phyloP scores from a whole-genome alignment of 2,113 vertebrate genomes.

The Oreotrochilus melanogaster region DNA sequence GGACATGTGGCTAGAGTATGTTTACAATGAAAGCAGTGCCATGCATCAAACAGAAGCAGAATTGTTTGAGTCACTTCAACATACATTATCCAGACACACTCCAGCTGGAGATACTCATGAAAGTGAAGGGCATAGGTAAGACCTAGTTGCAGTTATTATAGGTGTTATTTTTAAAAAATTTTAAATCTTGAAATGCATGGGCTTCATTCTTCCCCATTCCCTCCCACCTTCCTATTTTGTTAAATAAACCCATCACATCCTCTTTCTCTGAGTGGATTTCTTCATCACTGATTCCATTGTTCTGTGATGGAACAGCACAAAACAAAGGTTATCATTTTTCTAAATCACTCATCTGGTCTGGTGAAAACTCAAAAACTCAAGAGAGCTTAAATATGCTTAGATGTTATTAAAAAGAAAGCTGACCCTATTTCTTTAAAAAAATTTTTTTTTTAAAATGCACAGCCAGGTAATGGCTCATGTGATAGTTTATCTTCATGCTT shows the following conservation, averaged over 20 bases:
- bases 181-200: rapidly evolving
- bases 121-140: neutral
- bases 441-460: neutral
- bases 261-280: neutral
- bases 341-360: neutral
- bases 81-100: neutral
- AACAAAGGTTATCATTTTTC: slow-evolving; percentile 28
- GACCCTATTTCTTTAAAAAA: too few species aligned
- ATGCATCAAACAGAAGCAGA: slow-evolving; percentile 3
- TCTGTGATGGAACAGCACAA: neutral
- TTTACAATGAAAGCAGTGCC: neutral
- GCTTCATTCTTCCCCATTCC: neutral
- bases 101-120: neutral
- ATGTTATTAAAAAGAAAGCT: neutral
- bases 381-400: neutral
- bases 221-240: rapidly evolving
- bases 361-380: neutral
- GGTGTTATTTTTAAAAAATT: neutral
- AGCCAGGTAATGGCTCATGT: neutral
- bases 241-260: neutral
- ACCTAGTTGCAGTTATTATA: neutral
- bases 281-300: slow-evolving; percentile 36
- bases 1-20: neutral
- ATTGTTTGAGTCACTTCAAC: neutral
- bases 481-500: neutral